Evolutionary conservation across 2,113 vertebrate species (phyloP).

Genomic region (Cryptomyrus ogoouensis): DNA sequence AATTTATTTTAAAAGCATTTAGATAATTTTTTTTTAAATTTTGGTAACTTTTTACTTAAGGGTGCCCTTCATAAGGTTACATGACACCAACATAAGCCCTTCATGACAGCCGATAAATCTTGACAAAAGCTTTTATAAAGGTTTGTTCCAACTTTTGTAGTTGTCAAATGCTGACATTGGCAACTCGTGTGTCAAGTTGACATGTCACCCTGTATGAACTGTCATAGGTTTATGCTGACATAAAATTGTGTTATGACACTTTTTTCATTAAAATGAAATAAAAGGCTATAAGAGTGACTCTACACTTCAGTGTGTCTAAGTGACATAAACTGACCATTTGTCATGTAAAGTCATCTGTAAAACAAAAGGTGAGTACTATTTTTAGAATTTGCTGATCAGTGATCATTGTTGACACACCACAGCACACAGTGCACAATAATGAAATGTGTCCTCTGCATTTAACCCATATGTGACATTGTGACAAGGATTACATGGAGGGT

Average conservation of each 20-base stretch:
- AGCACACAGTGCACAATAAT: no score
- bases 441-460: no score
- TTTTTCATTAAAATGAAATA: neutral
- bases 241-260: neutral
- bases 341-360: neutral
- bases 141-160: neutral
- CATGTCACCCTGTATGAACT: neutral
- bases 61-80: neutral
- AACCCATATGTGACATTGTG: no score
- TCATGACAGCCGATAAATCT: neutral
- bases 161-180: neutral
- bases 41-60: neutral
- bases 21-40: neutral
- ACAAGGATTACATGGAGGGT: no score
- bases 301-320: neutral
- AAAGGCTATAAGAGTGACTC: neutral
- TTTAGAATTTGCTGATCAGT: no score
- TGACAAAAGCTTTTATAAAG: neutral
- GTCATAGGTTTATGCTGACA: neutral
- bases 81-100: neutral
- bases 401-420: no score
- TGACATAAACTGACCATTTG: neutral
- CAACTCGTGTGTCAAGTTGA: neutral
- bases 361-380: neutral
- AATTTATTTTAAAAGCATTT: neutral